phyloP scores from a whole-genome alignment of 2,888 invertebrate genomes.

The Teleiodes luculella region DNA sequence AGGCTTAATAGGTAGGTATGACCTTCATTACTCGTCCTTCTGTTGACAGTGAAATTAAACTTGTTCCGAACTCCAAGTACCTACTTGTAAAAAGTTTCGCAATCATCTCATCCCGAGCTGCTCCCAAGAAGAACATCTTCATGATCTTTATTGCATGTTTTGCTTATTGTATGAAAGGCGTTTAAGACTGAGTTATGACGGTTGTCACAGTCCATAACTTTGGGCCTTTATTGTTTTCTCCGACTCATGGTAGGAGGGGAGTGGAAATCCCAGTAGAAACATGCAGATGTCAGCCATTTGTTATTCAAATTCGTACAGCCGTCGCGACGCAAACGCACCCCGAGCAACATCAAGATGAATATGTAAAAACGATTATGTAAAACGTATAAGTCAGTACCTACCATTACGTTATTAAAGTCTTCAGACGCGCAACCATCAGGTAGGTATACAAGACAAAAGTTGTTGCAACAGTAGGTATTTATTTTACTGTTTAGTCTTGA shows the following conservation, averaged over 20 bases:
- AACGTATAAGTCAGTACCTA: slow-evolving; percentile 15
- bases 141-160: slow-evolving; percentile 6
- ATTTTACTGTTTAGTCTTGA: no score
- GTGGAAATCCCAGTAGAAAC: slow-evolving; percentile 36
- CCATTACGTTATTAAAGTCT: not conserved
- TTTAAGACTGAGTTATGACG: slow-evolving; percentile 36
- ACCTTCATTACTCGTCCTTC: slow-evolving; percentile 17
- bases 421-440: no score
- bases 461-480: no score
- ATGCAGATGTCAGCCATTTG: slow-evolving; percentile 74
- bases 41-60: slow-evolving; percentile 27
- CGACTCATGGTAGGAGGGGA: slow-evolving; percentile 43
- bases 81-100: slow-evolving; percentile 25
- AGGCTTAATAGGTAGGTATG: no score
- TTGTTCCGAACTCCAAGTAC: slow-evolving; percentile 19
- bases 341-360: slow-evolving; percentile 67
- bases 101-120: slow-evolving; percentile 19
- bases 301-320: slow-evolving; percentile 72
- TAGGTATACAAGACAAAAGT: no score
- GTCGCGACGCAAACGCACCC: slow-evolving; percentile 69
- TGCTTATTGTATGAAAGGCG: slow-evolving; percentile 15
- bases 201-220: slow-evolving; percentile 34
- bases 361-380: slow-evolving; percentile 75
- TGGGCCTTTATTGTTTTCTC: slow-evolving; percentile 44
- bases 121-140: slow-evolving; percentile 15